Base-by-base conservation (phyloP, 2,888 invertebrate genomes). In the Odontomyia ornata region DNA sequence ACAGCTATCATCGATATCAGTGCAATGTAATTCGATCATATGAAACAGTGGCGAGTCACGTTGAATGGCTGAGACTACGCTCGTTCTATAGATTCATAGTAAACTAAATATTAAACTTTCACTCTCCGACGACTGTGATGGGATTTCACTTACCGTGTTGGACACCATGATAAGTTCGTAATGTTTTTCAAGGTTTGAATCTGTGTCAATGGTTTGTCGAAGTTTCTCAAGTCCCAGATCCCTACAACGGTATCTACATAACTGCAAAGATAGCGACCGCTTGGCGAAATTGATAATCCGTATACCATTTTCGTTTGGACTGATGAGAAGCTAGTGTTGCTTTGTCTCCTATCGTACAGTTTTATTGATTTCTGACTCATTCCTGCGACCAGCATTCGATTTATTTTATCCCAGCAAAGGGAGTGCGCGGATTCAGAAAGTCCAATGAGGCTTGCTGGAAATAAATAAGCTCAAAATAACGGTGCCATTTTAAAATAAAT, bases 341-440 rank as follows among this genome's bases (percentile, higher is more conserved):
- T 89, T 88, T 96, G 96, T 90, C 97, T 89, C 3, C 97, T 89
- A 87, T 98, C 98, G 83, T 95, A 94, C 46, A 98, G 89, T 86
- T 95, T 95, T 60, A 98, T 91, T 82, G 93, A 91, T 83, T 97
- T 97, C 82, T 93, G 90, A 86, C 95, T 97, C 90, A 96, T 94
- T 65, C 97, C 97, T n/a, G 95, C 92, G 1, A 95, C 91, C 43
- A 97, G 89, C 1, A 93, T 91, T 81, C 93, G 91, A 75, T 91
- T 90, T 78, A 92, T 91, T 80, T 91, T 90, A 80, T 91, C 92
- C 97, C 97, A 98, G 56, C 93, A 91, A 30, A 97, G 88, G 4
- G 95, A 95, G 86, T 95, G 93, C 0, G 94, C 92, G 0, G 93
- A 91, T 86, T 97, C 97, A 0, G 95, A 93, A 23, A 93, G 88